A percentile compares a stretch with the other conserved stretches of the same genome.
phyloP scores from a whole-genome alignment of 1,140 invertebrate genomes.

The Tetramorium alpestre region DNA sequence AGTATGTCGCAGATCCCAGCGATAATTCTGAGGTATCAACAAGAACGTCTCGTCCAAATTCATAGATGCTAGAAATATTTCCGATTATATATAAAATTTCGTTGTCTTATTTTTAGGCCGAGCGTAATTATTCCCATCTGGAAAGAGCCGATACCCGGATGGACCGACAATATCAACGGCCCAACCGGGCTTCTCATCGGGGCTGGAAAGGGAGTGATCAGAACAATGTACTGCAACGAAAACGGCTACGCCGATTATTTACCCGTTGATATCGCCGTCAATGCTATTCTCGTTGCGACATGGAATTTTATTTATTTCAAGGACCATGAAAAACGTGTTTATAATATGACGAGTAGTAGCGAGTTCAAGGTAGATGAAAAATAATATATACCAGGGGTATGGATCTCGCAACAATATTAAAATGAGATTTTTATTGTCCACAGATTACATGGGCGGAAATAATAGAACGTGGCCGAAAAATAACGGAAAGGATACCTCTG shows the following conservation, averaged over 20 bases:
- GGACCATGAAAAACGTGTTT: conserved; percentile 86
- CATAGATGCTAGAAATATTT: too few relatives aligned
- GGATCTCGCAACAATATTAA: background rate
- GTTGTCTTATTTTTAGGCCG: conserved; percentile 72
- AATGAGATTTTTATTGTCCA: conserved; percentile 72
- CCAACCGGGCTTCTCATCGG: conserved; percentile 92
- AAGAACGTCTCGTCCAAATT: too few relatives aligned
- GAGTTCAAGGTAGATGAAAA: conserved; percentile 89
- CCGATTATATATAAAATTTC: background rate
- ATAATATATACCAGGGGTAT: background rate
- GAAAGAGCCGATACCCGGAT: conserved; percentile 93
- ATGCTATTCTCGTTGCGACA: conserved; percentile 88
- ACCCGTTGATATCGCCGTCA: conserved; percentile 93
- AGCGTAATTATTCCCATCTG: conserved; percentile 91
- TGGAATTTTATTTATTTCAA: conserved; percentile 87
- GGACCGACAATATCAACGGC: conserved; percentile 98
- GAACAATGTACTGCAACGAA: conserved; percentile 93
- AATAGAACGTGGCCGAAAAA: conserved; percentile 92
- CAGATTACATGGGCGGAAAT: conserved; percentile 92
- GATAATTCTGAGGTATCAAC: conserved; percentile 92
- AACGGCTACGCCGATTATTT: conserved; percentile 93
- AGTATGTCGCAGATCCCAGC: conserved; percentile 91
- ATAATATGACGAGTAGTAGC: conserved; percentile 90
- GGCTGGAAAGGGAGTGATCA: conserved; percentile 93
- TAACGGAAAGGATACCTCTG: conserved; percentile 91